Evolutionary conservation across 2,113 vertebrate genomes (phyloP).

Genomic region (Neolamprologus longior): DNA sequence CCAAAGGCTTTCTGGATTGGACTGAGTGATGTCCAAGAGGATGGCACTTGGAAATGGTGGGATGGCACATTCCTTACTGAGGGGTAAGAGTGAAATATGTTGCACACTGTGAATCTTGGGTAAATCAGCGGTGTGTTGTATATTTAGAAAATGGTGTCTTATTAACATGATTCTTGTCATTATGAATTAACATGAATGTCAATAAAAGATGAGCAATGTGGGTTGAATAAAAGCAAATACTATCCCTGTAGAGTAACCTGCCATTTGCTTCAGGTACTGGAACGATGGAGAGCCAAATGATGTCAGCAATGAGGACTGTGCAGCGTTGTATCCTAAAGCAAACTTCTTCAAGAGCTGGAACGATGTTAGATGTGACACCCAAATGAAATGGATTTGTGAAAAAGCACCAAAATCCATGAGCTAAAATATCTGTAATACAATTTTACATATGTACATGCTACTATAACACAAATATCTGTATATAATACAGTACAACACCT

Average conservation of each 20-base stretch:
- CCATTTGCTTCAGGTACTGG: background rate
- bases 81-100: background rate
- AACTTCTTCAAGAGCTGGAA: conserved; percentile 47
- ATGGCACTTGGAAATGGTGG: conserved; percentile 51
- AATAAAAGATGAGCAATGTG: background rate
- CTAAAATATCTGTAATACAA: background rate
- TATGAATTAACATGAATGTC: background rate
- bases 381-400: conserved; percentile 57
- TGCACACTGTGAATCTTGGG: background rate
- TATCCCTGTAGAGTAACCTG: background rate
- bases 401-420: background rate
- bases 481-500: background rate
- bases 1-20: conserved; percentile 39
- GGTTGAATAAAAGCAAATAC: background rate
- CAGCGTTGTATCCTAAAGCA: background rate
- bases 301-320: conserved; percentile 14
- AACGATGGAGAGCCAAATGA: conserved; percentile 29
- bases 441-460: background rate
- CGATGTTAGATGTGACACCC: background rate
- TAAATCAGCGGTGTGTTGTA: background rate
- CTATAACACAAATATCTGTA: background rate
- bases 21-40: conserved; percentile 4
- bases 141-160: background rate
- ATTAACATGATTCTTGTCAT: background rate
- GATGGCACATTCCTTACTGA: conserved; percentile 12